phyloP scores from a whole-genome alignment of 2,888 invertebrate genomes.

The Priocnemis perturbator region DNA sequence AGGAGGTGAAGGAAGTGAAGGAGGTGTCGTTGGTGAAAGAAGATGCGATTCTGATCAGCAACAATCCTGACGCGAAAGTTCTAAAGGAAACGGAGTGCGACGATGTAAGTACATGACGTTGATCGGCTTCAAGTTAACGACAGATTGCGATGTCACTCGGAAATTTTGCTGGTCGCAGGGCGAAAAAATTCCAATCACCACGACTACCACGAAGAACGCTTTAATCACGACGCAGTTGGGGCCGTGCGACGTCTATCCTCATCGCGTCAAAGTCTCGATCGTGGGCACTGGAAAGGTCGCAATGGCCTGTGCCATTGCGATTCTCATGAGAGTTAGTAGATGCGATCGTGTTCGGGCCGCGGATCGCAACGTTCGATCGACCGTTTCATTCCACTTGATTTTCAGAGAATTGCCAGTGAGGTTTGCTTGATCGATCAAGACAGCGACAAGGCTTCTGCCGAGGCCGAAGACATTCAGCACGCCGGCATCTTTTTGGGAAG shows the following conservation, averaged over 20 bases:
- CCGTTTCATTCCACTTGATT: conserved; percentile 43
- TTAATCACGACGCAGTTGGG: conserved; percentile 64
- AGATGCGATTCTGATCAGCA: background rate
- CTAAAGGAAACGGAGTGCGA: conserved; percentile 13
- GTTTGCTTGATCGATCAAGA: conserved; percentile 77
- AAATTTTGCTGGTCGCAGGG: conserved; percentile 29
- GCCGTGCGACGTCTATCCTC: conserved; percentile 61
- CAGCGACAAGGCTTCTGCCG: conserved; percentile 77
- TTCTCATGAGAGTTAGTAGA: conserved; percentile 76
- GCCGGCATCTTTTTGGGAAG: conserved; percentile 77
- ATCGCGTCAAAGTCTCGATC: conserved; percentile 65
- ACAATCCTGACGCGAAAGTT: background rate
- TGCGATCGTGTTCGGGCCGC: background rate
- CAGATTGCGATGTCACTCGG: background rate
- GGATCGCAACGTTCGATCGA: conserved; percentile 35
- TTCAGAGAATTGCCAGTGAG: conserved; percentile 76
- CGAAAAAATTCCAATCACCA: conserved; percentile 53
- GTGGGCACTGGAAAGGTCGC: conserved; percentile 76
- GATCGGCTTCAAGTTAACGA: background rate
- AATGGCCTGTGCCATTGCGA: conserved; percentile 77
- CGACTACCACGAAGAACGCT: conserved; percentile 66
- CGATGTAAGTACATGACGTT: conserved; percentile 19
- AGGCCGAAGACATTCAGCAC: conserved; percentile 79
- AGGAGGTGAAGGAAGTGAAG: too few species aligned
- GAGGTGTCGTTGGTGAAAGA: too few species aligned